phyloP scores from a whole-genome alignment of 2,888 invertebrate genomes.

The Cyclophora punctaria region DNA sequence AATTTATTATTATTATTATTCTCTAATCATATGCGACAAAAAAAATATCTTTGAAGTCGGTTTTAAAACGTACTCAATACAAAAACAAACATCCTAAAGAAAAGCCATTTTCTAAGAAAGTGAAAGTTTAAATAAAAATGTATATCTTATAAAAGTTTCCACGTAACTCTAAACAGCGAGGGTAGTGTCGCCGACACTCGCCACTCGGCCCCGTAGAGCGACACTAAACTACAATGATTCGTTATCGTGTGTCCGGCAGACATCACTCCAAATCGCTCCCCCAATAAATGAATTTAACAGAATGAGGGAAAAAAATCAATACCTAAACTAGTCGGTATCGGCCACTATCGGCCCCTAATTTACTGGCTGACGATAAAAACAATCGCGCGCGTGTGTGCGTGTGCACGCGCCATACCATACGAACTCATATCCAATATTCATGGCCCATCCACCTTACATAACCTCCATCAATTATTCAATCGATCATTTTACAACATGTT shows the following conservation, averaged over 20 bases:
- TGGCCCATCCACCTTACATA: slow-evolving; percentile 51
- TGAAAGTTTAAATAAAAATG: too few species aligned
- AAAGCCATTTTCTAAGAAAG: too few species aligned
- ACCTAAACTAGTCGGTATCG: slow-evolving; percentile 56
- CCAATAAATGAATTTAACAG: slow-evolving; percentile 75
- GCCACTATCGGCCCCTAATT: slow-evolving; percentile 69
- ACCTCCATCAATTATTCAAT: slow-evolving; percentile 49
- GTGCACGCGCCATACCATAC: slow-evolving; percentile 22
- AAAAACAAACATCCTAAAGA: too few species aligned
- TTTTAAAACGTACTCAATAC: too few species aligned
- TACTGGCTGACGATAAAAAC: slow-evolving; percentile 67
- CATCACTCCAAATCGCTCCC: slow-evolving; percentile 57
- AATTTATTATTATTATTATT: too few species aligned
- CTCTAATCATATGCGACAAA: too few species aligned
- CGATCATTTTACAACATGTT: slow-evolving; percentile 7
- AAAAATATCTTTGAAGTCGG: too few species aligned
- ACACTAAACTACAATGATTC: too few species aligned
- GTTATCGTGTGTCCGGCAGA: slow-evolving; percentile 25
- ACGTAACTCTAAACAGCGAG: too few species aligned
- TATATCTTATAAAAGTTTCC: too few species aligned
- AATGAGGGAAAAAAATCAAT: slow-evolving; percentile 76
- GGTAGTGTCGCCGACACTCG: too few species aligned
- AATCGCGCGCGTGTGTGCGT: slow-evolving; percentile 47
- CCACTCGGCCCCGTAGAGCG: too few species aligned
- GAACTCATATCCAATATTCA: slow-evolving; percentile 48